These are phyloP conservation scores for Leptarthrus brevirostris DNA, from an alignment of 2,888 invertebrate species.

Conservation along the genomic window DNA sequence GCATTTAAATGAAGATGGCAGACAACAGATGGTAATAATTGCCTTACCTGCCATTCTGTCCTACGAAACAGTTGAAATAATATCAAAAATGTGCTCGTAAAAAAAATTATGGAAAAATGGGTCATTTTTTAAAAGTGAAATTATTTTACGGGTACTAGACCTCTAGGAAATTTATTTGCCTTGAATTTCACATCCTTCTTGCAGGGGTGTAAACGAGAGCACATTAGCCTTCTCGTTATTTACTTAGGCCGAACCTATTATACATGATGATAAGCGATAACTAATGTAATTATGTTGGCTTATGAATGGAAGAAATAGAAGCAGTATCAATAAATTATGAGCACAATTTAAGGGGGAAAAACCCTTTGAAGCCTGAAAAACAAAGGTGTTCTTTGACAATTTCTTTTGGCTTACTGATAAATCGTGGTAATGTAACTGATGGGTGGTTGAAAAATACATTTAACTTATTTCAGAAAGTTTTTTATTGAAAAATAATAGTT, in stretches of 20 bases:
- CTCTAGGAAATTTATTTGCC: constrained; percentile 28
- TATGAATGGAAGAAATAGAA: too few relatives aligned
- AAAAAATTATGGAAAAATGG: constrained; percentile 32
- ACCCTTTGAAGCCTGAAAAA: too few relatives aligned
- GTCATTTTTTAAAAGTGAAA: constrained; percentile 26
- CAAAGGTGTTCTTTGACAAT: too few relatives aligned
- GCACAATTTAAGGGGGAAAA: too few relatives aligned
- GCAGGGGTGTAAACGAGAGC: constrained; percentile 7
- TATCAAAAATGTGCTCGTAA: constrained; percentile 38
- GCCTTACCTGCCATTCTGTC: constrained; percentile 14
- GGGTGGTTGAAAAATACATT: too few relatives aligned
- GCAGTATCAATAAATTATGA: too few relatives aligned
- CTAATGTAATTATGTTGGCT: constrained; percentile 34
- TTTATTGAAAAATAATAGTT: too few relatives aligned
- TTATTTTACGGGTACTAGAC: constrained; percentile 28
- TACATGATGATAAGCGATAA: constrained; percentile 38
- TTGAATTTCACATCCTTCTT: constrained; percentile 14
- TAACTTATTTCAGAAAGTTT: too few relatives aligned
- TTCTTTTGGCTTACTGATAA: too few relatives aligned
- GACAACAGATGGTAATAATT: constrained; percentile 53
- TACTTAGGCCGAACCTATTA: constrained; percentile 26
- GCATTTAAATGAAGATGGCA: constrained; percentile 52
- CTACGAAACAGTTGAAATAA: constrained; percentile 19
- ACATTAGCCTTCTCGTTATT: constrained; percentile 27
- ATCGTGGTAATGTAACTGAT: too few relatives aligned